Evolutionary conservation across 2,888 invertebrate genomes (phyloP).

Genomic region (Drosophila kuntzei): DNA sequence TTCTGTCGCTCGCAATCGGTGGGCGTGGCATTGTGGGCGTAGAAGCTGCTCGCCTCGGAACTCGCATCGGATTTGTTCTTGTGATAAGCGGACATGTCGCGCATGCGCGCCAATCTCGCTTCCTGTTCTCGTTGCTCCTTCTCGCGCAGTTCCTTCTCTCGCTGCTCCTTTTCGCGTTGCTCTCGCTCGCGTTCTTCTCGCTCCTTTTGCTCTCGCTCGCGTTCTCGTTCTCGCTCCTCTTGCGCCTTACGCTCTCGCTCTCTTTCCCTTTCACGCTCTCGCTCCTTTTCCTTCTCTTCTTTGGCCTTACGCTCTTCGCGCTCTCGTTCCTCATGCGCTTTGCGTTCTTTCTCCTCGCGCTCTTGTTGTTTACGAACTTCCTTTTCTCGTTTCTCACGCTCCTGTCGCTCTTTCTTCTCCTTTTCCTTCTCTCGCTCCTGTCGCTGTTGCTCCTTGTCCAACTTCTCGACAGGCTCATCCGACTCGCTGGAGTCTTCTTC

Average conservation of each 20-base stretch:
- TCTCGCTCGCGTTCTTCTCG: slow-evolving; percentile 77
- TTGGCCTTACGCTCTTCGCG: slow-evolving; percentile 74
- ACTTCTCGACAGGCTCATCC: slow-evolving; percentile 67
- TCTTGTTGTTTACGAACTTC: slow-evolving; percentile 67
- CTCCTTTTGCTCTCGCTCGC: slow-evolving; percentile 81
- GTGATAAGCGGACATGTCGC: slow-evolving; percentile 71
- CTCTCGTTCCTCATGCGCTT: slow-evolving; percentile 68
- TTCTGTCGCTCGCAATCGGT: slow-evolving; percentile 64
- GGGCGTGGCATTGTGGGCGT: slow-evolving; percentile 51
- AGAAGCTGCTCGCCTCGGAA: slow-evolving; percentile 65
- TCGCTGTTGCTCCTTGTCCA: slow-evolving; percentile 52
- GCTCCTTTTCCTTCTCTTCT: slow-evolving; percentile 74
- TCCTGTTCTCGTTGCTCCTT: slow-evolving; percentile 76
- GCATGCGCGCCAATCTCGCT: slow-evolving; percentile 66
- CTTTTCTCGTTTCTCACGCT: slow-evolving; percentile 67
- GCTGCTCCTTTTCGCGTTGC: slow-evolving; percentile 65
- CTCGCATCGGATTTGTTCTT: slow-evolving; percentile 69
- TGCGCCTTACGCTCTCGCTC: slow-evolving; percentile 53
- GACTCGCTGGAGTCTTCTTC: slow-evolving; percentile 77
- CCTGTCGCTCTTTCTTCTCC: slow-evolving; percentile 65
- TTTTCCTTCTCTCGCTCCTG: slow-evolving; percentile 42
- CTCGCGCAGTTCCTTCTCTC: slow-evolving; percentile 69
- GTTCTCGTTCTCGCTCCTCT: slow-evolving; percentile 60
- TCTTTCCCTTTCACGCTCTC: slow-evolving; percentile 37
- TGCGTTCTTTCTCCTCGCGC: slow-evolving; percentile 65